These are phyloP conservation scores for Orthosia incerta DNA, from an alignment of 2,888 invertebrate genomes.

Conservation along the genomic window DNA sequence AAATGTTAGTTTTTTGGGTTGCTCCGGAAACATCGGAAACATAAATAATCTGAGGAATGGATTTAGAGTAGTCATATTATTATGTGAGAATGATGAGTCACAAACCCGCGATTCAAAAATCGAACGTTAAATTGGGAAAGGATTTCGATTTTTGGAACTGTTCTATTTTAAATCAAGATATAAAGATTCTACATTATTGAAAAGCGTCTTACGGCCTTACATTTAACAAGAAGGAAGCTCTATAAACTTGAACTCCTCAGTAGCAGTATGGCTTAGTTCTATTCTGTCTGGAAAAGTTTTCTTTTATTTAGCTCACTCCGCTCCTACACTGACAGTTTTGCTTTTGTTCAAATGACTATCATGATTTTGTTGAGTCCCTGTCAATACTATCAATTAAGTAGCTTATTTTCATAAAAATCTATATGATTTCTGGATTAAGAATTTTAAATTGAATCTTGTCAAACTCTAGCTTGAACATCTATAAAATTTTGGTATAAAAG, in stretches of 20 bases:
- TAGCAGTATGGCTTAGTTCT: background rate
- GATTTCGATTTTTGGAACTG: background rate
- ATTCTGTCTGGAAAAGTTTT: background rate
- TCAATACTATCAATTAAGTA: background rate
- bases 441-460: too few species aligned
- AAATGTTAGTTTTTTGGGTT: constrained; percentile 63
- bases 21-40: constrained; percentile 59
- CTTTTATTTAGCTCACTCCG: background rate
- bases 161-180: background rate
- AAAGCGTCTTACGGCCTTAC: background rate
- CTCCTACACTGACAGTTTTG: constrained; percentile 1
- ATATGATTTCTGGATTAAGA: too few species aligned
- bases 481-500: too few species aligned
- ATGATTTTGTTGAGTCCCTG: background rate
- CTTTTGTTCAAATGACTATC: constrained; percentile 2
- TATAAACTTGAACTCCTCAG: background rate
- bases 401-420: too few species aligned
- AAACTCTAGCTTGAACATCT: too few species aligned
- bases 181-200: background rate
- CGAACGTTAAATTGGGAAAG: background rate
- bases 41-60: constrained; percentile 63
- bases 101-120: constrained; percentile 35
- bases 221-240: constrained; percentile 10
- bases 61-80: constrained; percentile 23
- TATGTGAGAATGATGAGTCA: constrained; percentile 65